phyloP scores from a whole-genome alignment of 2,797 vertebrate species.

The Sciaenops ocellatus region DNA sequence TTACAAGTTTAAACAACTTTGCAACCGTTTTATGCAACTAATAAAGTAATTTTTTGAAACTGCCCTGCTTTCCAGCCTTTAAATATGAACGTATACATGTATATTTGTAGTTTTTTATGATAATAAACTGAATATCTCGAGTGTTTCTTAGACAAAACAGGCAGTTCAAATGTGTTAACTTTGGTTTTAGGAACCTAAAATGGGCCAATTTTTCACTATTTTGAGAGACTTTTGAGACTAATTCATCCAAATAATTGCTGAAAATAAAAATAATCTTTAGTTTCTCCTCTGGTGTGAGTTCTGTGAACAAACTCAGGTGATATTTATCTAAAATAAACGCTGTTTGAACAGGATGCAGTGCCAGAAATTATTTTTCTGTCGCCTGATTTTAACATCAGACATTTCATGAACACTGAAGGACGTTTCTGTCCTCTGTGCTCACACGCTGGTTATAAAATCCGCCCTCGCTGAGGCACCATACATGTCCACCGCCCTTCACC shows the following conservation, averaged over 20 bases:
- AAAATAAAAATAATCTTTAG: neutral
- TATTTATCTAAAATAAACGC: neutral
- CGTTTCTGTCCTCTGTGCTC: neutral
- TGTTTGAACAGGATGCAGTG: neutral
- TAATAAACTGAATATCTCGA: too few species aligned
- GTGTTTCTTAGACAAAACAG: neutral
- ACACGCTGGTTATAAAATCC: conserved; percentile 10
- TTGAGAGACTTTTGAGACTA: too few species aligned
- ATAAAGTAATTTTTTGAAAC: neutral
- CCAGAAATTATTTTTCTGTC: neutral
- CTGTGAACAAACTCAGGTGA: too few species aligned
- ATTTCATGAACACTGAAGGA: conserved; percentile 23
- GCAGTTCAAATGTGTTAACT: neutral
- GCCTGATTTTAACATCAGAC: neutral
- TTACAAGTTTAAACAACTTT: neutral
- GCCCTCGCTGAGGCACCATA: conserved; percentile 6
- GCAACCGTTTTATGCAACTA: too few species aligned
- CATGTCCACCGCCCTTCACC: conserved; percentile 24
- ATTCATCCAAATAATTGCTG: too few species aligned
- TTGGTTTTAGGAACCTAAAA: neutral
- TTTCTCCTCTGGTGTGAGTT: neutral
- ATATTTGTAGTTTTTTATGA: neutral
- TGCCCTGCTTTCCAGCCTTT: neutral
- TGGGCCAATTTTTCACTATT: neutral
- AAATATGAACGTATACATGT: neutral